Evolutionary conservation across 35 echinoderm and acorn worm genomes (phyloP), one percentile per base, ranked within the genome.

Genomic region (Apostichopus japonicus): DNA sequence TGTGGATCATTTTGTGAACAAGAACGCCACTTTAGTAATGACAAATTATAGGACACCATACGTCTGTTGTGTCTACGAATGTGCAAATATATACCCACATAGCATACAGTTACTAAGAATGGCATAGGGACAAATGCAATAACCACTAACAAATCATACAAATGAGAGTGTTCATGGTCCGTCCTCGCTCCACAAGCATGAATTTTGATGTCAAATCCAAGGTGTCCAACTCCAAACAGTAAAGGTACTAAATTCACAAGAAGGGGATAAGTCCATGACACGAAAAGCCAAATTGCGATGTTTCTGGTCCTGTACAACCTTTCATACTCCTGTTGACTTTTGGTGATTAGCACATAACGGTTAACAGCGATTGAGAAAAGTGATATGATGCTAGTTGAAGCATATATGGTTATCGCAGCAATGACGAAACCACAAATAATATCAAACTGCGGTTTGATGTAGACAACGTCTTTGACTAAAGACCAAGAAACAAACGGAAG

Each of bases 151-250:
- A 83, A 13, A 54, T 83, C 79, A 55, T 83, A 83, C 8, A 54
- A 11, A 54, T 83, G 16, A 8, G 79, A 83, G 4, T 54, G 24
- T 55, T 17, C 21, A 21, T 83, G 79, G 15, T 83, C 79, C 10
- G 11, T 55, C 21, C 6, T 83, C 5, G 54, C 7, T 6, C 79
- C 79, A 0, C 79, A 83, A 11, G 79, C 79, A 17, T 83, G 79
- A 9, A 83, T 83, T 13, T 52, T 54, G 79, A 83, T 83, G 7
- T 83, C 79, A 19, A 56, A 83, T 9, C 79, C 79, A 17, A 83
- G 54, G 6, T n/a, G 79, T 54, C 79, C 79, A 0, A 83, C 24
- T 10, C 54, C 54, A 52, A 83, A 83, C 54, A 83, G 22, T 54
- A 83, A 83, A 33, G 79, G 79, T 14, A 83, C 79, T 53, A 55